phyloP scores from a whole-genome alignment of 1,140 invertebrate species.

The Ceratina calcarata region DNA sequence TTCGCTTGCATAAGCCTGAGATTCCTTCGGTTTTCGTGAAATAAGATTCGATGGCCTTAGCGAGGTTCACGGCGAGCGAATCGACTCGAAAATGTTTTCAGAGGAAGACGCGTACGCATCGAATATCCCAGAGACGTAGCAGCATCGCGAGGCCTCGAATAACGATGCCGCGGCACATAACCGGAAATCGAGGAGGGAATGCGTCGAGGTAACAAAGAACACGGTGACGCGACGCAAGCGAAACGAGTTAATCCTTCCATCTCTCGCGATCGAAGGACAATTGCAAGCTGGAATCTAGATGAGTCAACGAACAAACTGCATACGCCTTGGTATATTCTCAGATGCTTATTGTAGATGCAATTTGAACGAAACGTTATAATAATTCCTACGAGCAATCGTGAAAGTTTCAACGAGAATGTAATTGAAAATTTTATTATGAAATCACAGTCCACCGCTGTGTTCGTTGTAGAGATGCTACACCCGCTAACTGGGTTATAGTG shows the following conservation, averaged over 20 bases:
- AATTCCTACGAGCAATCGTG: no score
- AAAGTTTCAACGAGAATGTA: no score
- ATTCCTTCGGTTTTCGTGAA: no score
- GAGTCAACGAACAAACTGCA: neutral
- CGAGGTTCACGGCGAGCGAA: no score
- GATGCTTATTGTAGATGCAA: no score
- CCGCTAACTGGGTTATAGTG: neutral
- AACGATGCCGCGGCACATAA: neutral
- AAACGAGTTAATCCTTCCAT: slow-evolving; percentile 3
- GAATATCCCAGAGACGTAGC: neutral
- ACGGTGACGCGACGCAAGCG: slow-evolving; percentile 10
- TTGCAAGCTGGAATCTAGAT: neutral
- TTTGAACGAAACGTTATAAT: no score
- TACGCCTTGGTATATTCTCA: no score
- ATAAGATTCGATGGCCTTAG: no score
- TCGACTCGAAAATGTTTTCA: neutral
- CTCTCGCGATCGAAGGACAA: slow-evolving; percentile 9
- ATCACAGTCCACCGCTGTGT: no score
- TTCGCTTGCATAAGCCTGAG: no score
- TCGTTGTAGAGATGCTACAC: slow-evolving; percentile 3
- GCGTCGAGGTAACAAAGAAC: slow-evolving; percentile 7
- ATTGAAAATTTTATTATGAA: no score
- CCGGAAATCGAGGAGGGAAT: slow-evolving; percentile 20
- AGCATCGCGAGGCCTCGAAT: no score
- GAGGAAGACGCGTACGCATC: neutral